Evolutionary conservation across 2,113 vertebrate genomes (phyloP).

Genomic region (Neoarius graeffei): DNA sequence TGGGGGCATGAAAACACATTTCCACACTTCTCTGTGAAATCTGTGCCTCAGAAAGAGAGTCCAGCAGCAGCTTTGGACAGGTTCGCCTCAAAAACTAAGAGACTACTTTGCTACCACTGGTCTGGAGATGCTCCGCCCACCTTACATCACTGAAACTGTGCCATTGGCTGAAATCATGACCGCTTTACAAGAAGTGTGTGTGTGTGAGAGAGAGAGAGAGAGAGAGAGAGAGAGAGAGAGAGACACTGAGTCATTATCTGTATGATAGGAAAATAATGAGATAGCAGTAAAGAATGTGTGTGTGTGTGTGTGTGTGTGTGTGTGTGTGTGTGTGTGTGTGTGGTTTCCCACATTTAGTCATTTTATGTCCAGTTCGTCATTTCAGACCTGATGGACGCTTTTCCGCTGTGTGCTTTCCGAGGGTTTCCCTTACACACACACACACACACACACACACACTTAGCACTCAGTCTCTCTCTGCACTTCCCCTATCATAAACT

Average conservation of each 20-base stretch:
- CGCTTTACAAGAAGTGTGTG: not conserved
- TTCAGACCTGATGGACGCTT: not conserved
- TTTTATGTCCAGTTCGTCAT: constrained; percentile 10
- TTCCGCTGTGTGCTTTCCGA: not conserved
- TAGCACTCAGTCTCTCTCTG: not conserved
- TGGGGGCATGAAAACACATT: too few relatives aligned
- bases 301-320: not conserved
- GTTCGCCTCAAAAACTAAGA: not conserved
- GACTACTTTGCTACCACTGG: not conserved
- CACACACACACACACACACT: not conserved
- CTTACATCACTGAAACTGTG: not conserved
- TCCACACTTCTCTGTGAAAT: not conserved
- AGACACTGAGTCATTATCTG: constrained; percentile 25
- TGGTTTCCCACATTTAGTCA: not conserved
- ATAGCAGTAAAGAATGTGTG: constrained; percentile 25
- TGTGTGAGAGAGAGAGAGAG: too few relatives aligned
- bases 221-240: constrained; percentile 38
- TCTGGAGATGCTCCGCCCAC: not conserved
- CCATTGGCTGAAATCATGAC: not conserved
- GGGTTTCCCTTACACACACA: not conserved
- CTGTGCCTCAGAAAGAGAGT: too few relatives aligned
- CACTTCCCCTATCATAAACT: constrained; percentile 26
- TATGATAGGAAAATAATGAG: constrained; percentile 9
- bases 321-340: constrained; percentile 30
- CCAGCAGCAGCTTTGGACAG: not conserved